Conservation (phyloP, 2,113 vertebrate species). For the Antigone vipio region DNA sequence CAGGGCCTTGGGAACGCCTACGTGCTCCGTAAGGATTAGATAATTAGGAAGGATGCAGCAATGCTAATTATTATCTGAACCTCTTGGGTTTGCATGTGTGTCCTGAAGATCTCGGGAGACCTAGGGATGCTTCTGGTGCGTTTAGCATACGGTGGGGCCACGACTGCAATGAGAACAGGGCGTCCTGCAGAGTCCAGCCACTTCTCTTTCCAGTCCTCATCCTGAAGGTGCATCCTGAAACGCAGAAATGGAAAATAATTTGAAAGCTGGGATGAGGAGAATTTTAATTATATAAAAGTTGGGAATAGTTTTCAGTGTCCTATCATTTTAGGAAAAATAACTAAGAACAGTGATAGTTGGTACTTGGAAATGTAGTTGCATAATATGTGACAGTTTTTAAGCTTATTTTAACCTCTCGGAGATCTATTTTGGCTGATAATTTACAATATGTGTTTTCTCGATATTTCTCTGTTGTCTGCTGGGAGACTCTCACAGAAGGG, state of each 20-base stretch:
- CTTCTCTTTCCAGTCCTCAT: not conserved
- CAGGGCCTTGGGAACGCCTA: not conserved
- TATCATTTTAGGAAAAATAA: not conserved
- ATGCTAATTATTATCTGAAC: no score
- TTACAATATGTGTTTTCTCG: not conserved
- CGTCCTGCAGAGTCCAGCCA: no score
- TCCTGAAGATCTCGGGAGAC: not conserved
- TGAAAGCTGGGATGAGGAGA: no score
- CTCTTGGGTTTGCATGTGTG: fast-evolving
- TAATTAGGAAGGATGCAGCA: not conserved
- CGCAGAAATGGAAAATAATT: not conserved
- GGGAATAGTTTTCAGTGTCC: not conserved
- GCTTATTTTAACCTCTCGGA: not conserved
- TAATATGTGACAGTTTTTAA: not conserved
- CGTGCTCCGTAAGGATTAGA: fast-evolving
- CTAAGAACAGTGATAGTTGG: not conserved
- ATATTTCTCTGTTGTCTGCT: not conserved
- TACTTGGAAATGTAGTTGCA: not conserved
- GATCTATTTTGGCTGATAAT: not conserved
- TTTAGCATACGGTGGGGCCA: not conserved
- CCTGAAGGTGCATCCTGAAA: not conserved
- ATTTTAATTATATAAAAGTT: not conserved
- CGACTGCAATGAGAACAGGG: not conserved
- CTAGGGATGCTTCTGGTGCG: not conserved
- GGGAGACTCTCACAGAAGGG: not conserved